Evolutionary conservation across 2,797 vertebrate genomes (phyloP), one percentile per base, ranked within the genome.

Genomic region (Protonibea diacanthus): DNA sequence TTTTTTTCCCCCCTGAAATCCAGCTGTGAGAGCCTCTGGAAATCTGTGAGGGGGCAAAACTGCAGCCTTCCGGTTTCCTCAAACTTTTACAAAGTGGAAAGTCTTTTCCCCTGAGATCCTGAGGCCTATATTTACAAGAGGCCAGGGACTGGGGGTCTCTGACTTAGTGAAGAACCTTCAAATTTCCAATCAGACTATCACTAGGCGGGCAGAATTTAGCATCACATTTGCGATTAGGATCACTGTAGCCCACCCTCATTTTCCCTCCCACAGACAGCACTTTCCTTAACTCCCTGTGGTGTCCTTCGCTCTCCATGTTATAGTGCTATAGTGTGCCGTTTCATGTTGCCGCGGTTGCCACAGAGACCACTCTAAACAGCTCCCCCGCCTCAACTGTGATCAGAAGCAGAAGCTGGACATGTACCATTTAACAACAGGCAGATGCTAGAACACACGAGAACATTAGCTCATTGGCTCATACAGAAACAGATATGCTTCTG

Each of bases 361-460:
- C 63, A 40, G 90, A 77, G 51, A 91, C 59, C 1, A 25, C 51
- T 76, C 45, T 58, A 85, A 91, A 92, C 88, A 90, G 66, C 59
- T 78, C 80, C 51, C 55, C 58, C 80, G 73, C 60, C 78, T 71
- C 17, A 18, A 45, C 71, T 25, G 44, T 33, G 48, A 71, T 66
- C 51, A 73, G 71, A 13, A 65, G 45, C 38, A 29, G 48, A 61
- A n/a, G n/a, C 51, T 66, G 44, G 63, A 82, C 29, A 79, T 68
- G 51, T 18, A 63, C 27, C 59, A 21, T 56, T 20, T 65, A 23
- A 53, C 13, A 58, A 51, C 23, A 45, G 57, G 64, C 61, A 74
- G 55, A 74, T 42, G 78, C 68, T 44, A 23, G 12, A 49, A 73
- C n/a, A 69, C 48, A 60, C 51, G 72, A 6, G 3, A 53, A 61